These are phyloP conservation scores for Andrena marginata DNA, from an alignment of 2,888 invertebrate genomes.

Conservation along the genomic window DNA sequence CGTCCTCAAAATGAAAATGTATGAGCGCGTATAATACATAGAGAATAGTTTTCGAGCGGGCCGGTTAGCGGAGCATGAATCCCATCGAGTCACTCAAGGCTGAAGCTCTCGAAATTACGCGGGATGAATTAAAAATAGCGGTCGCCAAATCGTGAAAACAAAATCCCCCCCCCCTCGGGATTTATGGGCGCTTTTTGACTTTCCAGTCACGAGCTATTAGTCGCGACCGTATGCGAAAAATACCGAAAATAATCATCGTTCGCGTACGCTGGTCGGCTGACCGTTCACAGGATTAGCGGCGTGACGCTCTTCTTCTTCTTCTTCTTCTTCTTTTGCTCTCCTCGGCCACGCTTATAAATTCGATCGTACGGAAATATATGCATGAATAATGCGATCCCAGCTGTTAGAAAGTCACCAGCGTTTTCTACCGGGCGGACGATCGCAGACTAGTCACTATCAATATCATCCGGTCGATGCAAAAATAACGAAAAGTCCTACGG, in stretches of 20 bases:
- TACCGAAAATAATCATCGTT: constrained; percentile 53
- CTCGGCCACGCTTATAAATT: constrained; percentile 3
- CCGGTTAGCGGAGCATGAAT: constrained; percentile 61
- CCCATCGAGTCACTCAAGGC: constrained; percentile 62
- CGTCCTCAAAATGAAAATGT: constrained; percentile 66
- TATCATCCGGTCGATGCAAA: neutral
- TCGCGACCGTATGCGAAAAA: constrained; percentile 52
- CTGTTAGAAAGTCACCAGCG: neutral
- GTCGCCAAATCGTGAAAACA: constrained; percentile 64
- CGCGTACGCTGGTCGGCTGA: neutral
- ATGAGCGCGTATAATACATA: constrained; percentile 60
- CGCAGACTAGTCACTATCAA: neutral
- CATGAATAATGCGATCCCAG: constrained; percentile 12
- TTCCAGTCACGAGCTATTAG: constrained; percentile 63
- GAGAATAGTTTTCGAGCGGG: constrained; percentile 57
- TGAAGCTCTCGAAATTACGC: constrained; percentile 62
- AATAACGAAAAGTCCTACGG: neutral
- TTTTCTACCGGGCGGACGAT: neutral
- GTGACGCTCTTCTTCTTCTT: neutral
- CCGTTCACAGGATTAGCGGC: neutral
- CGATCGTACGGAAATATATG: constrained; percentile 19
- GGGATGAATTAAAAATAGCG: constrained; percentile 67
- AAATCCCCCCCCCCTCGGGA: constrained; percentile 55
- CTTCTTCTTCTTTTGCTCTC: neutral
- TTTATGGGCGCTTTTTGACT: constrained; percentile 57